Evolutionary conservation across 2,113 vertebrate species (phyloP), one percentile per base, ranked within the genome.

Genomic region (Gallinago jamesoni): DNA sequence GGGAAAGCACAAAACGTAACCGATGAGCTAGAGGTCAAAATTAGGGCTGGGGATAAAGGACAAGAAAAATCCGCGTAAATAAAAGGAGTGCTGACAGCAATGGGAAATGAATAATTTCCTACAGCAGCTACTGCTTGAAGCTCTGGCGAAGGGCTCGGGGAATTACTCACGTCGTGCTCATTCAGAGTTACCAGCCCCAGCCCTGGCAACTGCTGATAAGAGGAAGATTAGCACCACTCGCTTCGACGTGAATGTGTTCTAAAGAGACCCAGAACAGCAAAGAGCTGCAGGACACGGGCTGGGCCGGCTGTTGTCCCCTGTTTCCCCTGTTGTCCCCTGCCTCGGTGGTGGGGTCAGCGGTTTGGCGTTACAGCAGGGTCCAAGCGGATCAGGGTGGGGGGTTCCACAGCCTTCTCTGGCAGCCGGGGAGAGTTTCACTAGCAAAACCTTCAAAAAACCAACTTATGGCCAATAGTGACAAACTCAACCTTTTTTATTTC

Each of bases 71-170:
- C 66, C 30, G 2, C 12, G 45, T 93, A 90, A 96, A 94, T 90
- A 88, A 90, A 96, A 92, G 79, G 75, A 90, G 33, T 89, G 92
- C 95, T 93, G 96, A 86, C 72, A 93, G 89, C 55, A 67, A 66
- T 14, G n/a, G 59, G 60, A 86, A 93, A 80, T 35, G 64, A 92
- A 79, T 94, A 56, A 87, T 86, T 95, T 87, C 33, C 2, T 89
- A 20, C 28, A 76, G 87, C 67, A 82, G 50, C 78, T 88, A 48
- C 47, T 89, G 74, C 87, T 89, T 80, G 66, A 77, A 91, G 39
- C 80, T 77, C 23, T 84, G 86, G 74, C 41, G 82, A 63, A 87
- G 63, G 80, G 62, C 45, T 60, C 0, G 3, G 55, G 41, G 87
- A 95, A 89, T 94, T 93, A 60, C 80, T 91, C 52, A 30, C 77